Percentiles rank a stretch among this genome's conserved stretches.
These are phyloP conservation scores for Archilochus colubris DNA, from an alignment of 2,113 vertebrate species.

Conservation along the genomic window DNA sequence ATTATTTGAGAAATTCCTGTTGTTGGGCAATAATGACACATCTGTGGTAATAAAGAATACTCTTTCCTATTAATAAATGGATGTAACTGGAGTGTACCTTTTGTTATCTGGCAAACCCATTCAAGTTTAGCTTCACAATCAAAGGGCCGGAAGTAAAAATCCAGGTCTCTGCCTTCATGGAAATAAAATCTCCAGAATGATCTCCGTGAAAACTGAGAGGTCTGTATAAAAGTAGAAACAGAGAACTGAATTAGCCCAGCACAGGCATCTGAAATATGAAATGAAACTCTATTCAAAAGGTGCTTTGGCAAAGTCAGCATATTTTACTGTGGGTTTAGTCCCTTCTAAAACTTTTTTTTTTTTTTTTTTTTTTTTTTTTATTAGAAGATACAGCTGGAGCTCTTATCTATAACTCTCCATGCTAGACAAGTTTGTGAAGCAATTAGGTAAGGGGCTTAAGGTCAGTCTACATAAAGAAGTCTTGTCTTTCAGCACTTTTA, in stretches of 20 bases:
- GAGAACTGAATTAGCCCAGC: background rate
- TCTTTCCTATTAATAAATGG: background rate
- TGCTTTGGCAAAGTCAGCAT: background rate
- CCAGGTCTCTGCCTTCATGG: conserved; percentile 50
- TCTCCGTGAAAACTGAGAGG: conserved; percentile 38
- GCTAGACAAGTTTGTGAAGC: background rate
- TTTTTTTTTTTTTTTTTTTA: background rate
- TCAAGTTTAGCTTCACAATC: conserved; percentile 90
- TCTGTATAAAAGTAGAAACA: conserved; percentile 47
- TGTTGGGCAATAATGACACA: background rate
- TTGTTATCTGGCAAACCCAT: conserved; percentile 94
- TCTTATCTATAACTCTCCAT: background rate
- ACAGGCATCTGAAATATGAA: background rate
- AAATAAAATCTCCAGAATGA: conserved; percentile 62
- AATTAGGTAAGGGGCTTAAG: background rate
- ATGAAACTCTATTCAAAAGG: background rate
- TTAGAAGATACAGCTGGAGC: background rate
- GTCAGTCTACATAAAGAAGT: background rate
- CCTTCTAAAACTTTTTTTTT: background rate
- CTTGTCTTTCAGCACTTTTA: background rate
- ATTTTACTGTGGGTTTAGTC: background rate
- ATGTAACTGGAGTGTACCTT: conserved; percentile 77
- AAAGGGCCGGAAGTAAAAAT: conserved; percentile 85
- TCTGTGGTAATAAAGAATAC: background rate
- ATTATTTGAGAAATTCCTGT: background rate